phyloP scores from a whole-genome alignment of 2,888 invertebrate species.

The Myathropa florea region DNA sequence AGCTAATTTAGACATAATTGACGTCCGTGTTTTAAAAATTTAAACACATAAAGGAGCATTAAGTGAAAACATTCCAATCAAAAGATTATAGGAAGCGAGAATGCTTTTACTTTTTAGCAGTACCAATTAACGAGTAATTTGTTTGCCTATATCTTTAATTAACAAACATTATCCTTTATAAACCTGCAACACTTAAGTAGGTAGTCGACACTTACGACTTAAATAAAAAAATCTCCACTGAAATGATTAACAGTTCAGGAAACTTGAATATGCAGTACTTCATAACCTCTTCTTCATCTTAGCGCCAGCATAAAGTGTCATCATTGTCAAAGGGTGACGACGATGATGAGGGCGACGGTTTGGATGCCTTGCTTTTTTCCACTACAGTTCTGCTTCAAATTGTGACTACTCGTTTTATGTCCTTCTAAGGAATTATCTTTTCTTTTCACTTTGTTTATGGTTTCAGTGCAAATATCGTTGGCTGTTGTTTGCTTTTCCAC shows the following conservation, averaged over 20 bases:
- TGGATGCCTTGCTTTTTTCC: neutral
- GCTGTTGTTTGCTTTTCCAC: constrained; percentile 25
- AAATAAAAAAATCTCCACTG: constrained; percentile 24
- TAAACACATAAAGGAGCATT: neutral
- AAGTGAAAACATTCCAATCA: neutral
- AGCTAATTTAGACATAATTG: too few species aligned
- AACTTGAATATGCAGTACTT: constrained; percentile 34
- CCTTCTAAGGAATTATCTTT: constrained; percentile 27
- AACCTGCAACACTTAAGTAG: constrained; percentile 31
- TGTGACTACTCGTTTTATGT: neutral
- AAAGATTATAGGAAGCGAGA: neutral
- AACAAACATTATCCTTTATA: constrained; percentile 38
- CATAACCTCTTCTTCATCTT: constrained; percentile 35
- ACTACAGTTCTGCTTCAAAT: constrained; percentile 23
- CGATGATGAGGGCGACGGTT: constrained; percentile 7
- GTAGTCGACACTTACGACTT: constrained; percentile 5
- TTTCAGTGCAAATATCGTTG: constrained; percentile 34
- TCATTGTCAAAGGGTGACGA: constrained; percentile 32
- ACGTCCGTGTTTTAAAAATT: neutral
- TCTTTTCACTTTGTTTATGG: constrained; percentile 17
- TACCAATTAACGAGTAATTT: constrained; percentile 27
- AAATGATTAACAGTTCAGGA: constrained; percentile 37
- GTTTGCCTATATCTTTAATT: constrained; percentile 39
- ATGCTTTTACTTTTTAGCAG: neutral
- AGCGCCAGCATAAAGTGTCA: constrained; percentile 41